Evolutionary conservation across 2,113 vertebrate genomes (phyloP).

Genomic region (Zapornia atra): DNA sequence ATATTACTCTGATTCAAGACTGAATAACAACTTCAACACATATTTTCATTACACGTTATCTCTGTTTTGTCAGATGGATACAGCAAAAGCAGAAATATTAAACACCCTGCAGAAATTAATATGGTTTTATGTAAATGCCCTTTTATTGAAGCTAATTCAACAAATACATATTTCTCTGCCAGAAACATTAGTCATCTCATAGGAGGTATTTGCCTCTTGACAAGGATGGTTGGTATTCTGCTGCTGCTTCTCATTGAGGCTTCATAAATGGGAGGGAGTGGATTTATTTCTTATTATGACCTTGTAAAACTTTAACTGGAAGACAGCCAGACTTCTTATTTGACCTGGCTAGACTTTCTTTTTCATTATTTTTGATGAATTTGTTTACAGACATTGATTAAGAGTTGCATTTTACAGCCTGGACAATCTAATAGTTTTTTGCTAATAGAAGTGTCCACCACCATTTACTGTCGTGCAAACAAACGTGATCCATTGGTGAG

Average conservation of each 20-base stretch:
- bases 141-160: background rate
- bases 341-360: background rate
- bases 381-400: background rate
- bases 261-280: background rate
- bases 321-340: background rate
- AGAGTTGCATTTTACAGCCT: background rate
- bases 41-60: background rate
- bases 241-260: background rate
- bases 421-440: background rate
- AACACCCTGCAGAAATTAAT: background rate
- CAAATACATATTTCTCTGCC: background rate
- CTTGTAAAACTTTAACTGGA: background rate
- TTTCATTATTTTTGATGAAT: background rate
- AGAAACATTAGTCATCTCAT: background rate
- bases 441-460: background rate
- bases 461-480: background rate
- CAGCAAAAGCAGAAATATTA: background rate
- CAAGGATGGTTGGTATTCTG: background rate
- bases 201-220: background rate
- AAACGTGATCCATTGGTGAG: background rate
- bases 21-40: background rate
- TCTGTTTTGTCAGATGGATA: background rate
- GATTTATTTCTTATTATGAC: background rate
- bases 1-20: background rate
- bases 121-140: background rate